These are phyloP conservation scores for Sminthurides bifidus DNA, from an alignment of 1,140 invertebrate species.

Conservation along the genomic window DNA sequence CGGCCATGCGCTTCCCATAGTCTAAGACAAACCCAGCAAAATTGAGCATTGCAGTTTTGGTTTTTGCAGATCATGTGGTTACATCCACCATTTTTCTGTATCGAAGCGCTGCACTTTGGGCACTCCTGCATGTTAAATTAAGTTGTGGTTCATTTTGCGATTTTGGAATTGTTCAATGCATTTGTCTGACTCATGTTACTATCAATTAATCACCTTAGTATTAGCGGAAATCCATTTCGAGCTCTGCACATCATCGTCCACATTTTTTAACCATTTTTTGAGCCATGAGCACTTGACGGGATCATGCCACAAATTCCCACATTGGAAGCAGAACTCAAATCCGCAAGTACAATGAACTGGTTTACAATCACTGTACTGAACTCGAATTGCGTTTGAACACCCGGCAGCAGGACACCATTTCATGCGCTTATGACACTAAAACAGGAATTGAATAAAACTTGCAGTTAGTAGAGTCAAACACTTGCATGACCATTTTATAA, in stretches of 20 bases:
- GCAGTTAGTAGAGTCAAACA: too few relatives aligned
- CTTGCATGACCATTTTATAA: background rate
- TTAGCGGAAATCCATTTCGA: slow-evolving; percentile 56
- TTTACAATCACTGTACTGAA: slow-evolving; percentile 41
- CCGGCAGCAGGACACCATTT: slow-evolving; percentile 50
- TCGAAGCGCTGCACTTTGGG: slow-evolving; percentile 51
- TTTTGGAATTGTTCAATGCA: slow-evolving; percentile 52
- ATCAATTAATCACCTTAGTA: too few relatives aligned
- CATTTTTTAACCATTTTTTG: slow-evolving; percentile 52
- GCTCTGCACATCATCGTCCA: slow-evolving; percentile 54
- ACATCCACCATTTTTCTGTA: slow-evolving; percentile 53
- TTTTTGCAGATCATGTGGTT: slow-evolving; percentile 57
- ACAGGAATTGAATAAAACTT: background rate
- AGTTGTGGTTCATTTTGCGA: slow-evolving; percentile 53
- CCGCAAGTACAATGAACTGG: slow-evolving; percentile 46
- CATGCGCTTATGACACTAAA: slow-evolving; percentile 38
- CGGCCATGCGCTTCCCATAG: slow-evolving; percentile 51
- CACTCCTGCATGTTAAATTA: slow-evolving; percentile 56
- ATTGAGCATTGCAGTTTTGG: slow-evolving; percentile 47
- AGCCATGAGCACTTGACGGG: slow-evolving; percentile 49
- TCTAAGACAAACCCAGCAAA: slow-evolving; percentile 56
- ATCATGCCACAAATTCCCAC: slow-evolving; percentile 52
- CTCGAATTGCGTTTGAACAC: slow-evolving; percentile 47
- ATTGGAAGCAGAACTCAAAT: slow-evolving; percentile 47
- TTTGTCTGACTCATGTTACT: too few relatives aligned